These are phyloP conservation scores for Karalla daura DNA, from an alignment of 2,797 vertebrate genomes.

Conservation along the genomic window DNA sequence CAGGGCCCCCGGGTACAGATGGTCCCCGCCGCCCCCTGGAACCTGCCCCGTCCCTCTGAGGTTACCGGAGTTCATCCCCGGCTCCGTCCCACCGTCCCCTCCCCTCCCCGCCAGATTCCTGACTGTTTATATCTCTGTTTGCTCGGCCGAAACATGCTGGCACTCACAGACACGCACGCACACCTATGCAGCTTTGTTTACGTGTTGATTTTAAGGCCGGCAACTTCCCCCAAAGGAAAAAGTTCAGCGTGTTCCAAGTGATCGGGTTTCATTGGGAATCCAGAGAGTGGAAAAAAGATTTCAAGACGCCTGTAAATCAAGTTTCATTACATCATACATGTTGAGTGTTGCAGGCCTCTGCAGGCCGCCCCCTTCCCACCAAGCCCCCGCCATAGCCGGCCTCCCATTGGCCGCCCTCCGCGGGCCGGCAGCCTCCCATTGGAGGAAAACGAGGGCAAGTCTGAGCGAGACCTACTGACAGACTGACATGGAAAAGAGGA, in stretches of 20 bases:
- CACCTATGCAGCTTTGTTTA: not conserved
- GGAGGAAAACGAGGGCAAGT: slow-evolving; percentile 80
- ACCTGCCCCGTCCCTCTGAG: slow-evolving; percentile 33
- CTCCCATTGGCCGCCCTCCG: slow-evolving; percentile 69
- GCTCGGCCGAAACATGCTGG: too few species aligned
- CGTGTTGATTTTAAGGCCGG: not conserved
- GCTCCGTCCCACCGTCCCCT: not conserved
- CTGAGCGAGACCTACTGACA: slow-evolving; percentile 73
- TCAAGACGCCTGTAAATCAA: slow-evolving; percentile 37
- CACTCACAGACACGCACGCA: not conserved
- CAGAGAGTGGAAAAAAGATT: too few species aligned
- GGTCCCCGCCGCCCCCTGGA: slow-evolving; percentile 36
- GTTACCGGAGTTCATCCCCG: slow-evolving; percentile 69
- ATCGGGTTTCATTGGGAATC: slow-evolving; percentile 16
- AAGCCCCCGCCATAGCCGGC: slow-evolving; percentile 64
- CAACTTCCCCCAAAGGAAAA: not conserved
- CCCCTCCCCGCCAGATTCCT: not conserved
- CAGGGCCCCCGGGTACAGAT: slow-evolving; percentile 60
- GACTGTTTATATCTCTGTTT: not conserved
- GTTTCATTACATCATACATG: slow-evolving; percentile 63
- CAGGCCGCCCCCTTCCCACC: slow-evolving; percentile 64
- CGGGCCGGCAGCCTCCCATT: slow-evolving; percentile 57
- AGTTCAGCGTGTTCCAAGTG: not conserved
- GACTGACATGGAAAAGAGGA: slow-evolving; percentile 69
- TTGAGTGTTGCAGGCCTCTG: slow-evolving; percentile 43